Percentiles rank a stretch among this genome's conserved stretches.
phyloP scores from a whole-genome alignment of 2,113 vertebrate genomes.

The Cairina moschata region DNA sequence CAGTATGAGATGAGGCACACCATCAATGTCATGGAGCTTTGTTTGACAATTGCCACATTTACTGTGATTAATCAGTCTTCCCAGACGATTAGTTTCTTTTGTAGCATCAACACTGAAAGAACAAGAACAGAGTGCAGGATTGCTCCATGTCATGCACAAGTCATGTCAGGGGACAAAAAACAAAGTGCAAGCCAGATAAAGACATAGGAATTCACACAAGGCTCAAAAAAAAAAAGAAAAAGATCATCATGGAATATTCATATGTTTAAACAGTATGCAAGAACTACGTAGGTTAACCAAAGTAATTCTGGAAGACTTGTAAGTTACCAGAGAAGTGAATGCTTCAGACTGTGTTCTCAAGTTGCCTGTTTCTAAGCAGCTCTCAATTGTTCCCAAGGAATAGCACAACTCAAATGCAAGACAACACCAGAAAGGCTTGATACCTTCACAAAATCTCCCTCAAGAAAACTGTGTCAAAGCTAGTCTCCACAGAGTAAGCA shows the following conservation, averaged over 20 bases:
- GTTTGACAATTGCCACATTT: conserved; percentile 96
- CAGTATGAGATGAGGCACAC: conserved; percentile 91
- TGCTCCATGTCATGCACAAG: background rate
- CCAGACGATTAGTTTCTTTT: conserved; percentile 86
- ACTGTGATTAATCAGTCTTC: conserved; percentile 94
- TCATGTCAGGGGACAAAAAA: rapidly evolving
- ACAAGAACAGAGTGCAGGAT: background rate
- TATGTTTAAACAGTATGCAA: background rate
- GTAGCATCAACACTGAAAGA: conserved; percentile 90
- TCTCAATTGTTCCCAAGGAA: background rate
- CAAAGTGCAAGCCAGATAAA: background rate
- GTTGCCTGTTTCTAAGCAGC: background rate
- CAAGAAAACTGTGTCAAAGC: background rate
- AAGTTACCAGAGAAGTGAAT: background rate
- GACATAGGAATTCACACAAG: background rate
- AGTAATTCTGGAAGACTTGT: background rate
- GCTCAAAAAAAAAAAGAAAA: background rate
- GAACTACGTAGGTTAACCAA: background rate
- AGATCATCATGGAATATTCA: background rate
- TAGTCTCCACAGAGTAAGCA: background rate
- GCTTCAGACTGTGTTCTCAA: background rate
- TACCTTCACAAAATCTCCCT: background rate
- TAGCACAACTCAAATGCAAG: background rate
- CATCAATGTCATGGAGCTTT: conserved; percentile 88
- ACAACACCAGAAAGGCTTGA: background rate